A percentile compares a stretch with the other conserved stretches of the same genome.
Evolutionary conservation across 1,140 invertebrate species (phyloP).

Genomic region (Drosophila arizonae): DNA sequence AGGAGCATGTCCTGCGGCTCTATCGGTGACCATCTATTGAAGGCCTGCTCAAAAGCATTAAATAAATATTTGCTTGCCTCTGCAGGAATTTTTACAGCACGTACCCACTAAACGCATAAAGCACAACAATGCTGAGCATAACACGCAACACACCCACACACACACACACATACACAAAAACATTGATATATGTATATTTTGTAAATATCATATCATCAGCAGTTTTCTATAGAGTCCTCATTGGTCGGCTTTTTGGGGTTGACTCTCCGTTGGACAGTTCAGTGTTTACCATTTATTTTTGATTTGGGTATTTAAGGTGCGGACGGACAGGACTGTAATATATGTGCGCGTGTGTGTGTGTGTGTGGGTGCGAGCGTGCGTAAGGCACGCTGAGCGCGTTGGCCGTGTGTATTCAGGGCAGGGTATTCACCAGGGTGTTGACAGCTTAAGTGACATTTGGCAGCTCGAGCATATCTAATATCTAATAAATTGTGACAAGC

Average conservation of each 20-base stretch:
- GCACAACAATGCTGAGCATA: slow-evolving; percentile 28
- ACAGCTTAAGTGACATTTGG: slow-evolving; percentile 78
- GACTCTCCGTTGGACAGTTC: slow-evolving; percentile 53
- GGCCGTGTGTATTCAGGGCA: slow-evolving; percentile 14
- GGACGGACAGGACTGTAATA: slow-evolving; percentile 58
- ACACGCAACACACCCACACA: slow-evolving; percentile 15
- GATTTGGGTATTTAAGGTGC: slow-evolving; percentile 81
- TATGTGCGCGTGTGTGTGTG: slow-evolving; percentile 33
- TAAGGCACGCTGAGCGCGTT: slow-evolving; percentile 18
- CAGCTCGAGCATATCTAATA: slow-evolving; percentile 50
- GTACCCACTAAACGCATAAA: slow-evolving; percentile 47
- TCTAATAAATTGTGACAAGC: slow-evolving; percentile 9
- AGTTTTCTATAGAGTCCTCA: slow-evolving; percentile 73
- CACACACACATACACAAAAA: background rate
- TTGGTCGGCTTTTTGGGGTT: slow-evolving; percentile 35
- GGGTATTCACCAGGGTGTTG: slow-evolving; percentile 56
- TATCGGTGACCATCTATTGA: slow-evolving; percentile 48
- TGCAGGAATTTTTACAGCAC: slow-evolving; percentile 73
- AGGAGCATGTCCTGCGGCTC: slow-evolving; percentile 49
- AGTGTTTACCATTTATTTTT: slow-evolving; percentile 82
- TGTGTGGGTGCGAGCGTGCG: slow-evolving; percentile 58
- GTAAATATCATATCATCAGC: slow-evolving; percentile 80
- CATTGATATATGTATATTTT: slow-evolving; percentile 51
- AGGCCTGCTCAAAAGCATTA: slow-evolving; percentile 66
- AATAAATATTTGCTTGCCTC: slow-evolving; percentile 80